Evolutionary conservation across 1,140 invertebrate species (phyloP).

Genomic region (Drosophila kurseongensis): DNA sequence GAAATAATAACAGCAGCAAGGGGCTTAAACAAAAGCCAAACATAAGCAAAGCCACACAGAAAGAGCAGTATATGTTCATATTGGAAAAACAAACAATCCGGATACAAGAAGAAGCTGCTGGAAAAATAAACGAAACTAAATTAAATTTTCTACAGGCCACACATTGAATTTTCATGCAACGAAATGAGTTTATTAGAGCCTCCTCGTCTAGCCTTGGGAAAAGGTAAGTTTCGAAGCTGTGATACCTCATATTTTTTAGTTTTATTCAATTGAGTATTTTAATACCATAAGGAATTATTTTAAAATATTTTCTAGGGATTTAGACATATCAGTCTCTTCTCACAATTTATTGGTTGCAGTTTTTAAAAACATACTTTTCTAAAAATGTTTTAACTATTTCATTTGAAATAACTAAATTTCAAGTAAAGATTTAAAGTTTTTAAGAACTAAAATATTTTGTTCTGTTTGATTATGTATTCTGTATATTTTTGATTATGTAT

Average conservation of each 20-base stretch:
- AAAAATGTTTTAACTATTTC: no score
- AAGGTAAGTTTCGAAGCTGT: conserved; percentile 46
- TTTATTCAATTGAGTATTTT: no score
- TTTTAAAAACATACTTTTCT: no score
- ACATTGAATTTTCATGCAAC: conserved; percentile 53
- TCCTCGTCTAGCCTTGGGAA: conserved; percentile 40
- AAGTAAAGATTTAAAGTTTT: no score
- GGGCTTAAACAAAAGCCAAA: conserved; percentile 37
- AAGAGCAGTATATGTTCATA: conserved; percentile 19
- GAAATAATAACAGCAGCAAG: conserved; percentile 19
- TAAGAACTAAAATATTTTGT: no score
- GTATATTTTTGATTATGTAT: no score
- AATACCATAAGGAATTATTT: no score
- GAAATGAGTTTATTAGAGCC: conserved; percentile 63
- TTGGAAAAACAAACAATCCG: conserved; percentile 41
- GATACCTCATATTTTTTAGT: background rate
- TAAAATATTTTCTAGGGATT: no score
- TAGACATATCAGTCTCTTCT: no score
- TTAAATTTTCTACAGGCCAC: conserved; percentile 35
- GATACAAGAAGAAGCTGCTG: conserved; percentile 33
- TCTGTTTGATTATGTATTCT: no score
- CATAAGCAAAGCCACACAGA: conserved; percentile 5
- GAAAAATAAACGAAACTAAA: conserved; percentile 44
- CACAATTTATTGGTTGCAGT: no score
- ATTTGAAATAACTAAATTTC: no score